Conservation (phyloP, 2,888 invertebrate species). For the Trissolcus brochymenae region DNA sequence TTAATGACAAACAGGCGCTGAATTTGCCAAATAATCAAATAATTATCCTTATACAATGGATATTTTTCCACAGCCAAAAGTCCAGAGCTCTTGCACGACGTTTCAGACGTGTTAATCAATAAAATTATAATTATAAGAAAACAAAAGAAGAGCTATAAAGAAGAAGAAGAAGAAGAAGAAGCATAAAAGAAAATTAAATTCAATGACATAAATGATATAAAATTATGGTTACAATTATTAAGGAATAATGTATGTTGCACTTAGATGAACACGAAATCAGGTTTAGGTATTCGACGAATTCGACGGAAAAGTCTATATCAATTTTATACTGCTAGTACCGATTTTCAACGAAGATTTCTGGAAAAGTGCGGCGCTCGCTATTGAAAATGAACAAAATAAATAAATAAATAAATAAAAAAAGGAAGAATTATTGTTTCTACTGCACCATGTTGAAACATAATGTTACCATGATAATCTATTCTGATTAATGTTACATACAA, state of each 20-base stretch:
- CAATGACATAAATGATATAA: constrained; percentile 1
- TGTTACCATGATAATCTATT: constrained; percentile 47
- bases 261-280: constrained; percentile 29
- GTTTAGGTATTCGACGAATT: constrained; percentile 36
- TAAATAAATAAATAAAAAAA: constrained; percentile 4
- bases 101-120: constrained; percentile 21
- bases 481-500: constrained; percentile 49
- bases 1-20: neutral
- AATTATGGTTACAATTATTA: constrained; percentile 1
- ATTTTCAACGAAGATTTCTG: constrained; percentile 12
- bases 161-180: no score
- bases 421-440: constrained; percentile 42
- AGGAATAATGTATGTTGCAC: constrained; percentile 39
- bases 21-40: constrained; percentile 15
- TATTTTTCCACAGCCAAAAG: constrained; percentile 2
- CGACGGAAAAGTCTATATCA: constrained; percentile 45
- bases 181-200: neutral
- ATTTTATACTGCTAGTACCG: constrained; percentile 37
- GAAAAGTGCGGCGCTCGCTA: neutral
- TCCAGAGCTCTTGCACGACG: neutral
- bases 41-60: neutral
- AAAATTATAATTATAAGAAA: neutral
- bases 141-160: no score
- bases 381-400: no score
- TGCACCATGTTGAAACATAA: constrained; percentile 44